Conservation (phyloP, 2,888 invertebrate genomes). For the Dinocampus coccinellae region DNA sequence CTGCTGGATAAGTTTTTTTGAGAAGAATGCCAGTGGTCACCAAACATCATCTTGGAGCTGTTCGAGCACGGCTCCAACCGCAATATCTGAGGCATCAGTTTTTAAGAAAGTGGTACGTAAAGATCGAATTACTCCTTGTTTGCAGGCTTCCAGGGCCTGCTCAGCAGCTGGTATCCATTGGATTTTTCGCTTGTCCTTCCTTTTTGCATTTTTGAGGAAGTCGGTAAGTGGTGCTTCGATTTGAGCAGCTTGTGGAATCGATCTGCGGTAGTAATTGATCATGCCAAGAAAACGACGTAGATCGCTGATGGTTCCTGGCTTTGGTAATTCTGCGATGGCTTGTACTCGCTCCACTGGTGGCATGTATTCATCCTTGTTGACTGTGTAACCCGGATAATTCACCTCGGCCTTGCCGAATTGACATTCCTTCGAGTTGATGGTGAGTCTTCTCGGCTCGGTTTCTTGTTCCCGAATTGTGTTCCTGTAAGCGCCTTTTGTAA, state of each 20-base stretch:
- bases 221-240: conserved; percentile 57
- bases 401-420: not conserved
- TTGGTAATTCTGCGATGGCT: conserved; percentile 47
- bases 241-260: conserved; percentile 56
- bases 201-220: not conserved
- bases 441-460: too few species aligned
- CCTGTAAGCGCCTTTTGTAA: too few species aligned
- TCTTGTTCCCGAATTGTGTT: too few species aligned
- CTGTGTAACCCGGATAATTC: conserved; percentile 1
- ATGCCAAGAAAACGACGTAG: conserved; percentile 59
- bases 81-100: too few species aligned
- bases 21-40: not conserved
- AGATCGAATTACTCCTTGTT: too few species aligned
- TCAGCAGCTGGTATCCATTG: too few species aligned
- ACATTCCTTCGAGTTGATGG: conserved; percentile 3
- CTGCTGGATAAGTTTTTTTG: not conserved
- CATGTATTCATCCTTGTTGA: not conserved
- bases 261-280: conserved; percentile 62
- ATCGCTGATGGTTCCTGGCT: conserved; percentile 52
- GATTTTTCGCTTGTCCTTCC: not conserved
- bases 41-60: not conserved
- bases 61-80: not conserved
- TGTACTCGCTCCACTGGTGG: conserved; percentile 57
- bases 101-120: too few species aligned
- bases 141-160: too few species aligned